A percentile compares a stretch with the other conserved stretches of the same genome.
These are phyloP conservation scores for Platorchestia sp. DNA, from an alignment of 1,140 invertebrate genomes.

Conservation along the genomic window DNA sequence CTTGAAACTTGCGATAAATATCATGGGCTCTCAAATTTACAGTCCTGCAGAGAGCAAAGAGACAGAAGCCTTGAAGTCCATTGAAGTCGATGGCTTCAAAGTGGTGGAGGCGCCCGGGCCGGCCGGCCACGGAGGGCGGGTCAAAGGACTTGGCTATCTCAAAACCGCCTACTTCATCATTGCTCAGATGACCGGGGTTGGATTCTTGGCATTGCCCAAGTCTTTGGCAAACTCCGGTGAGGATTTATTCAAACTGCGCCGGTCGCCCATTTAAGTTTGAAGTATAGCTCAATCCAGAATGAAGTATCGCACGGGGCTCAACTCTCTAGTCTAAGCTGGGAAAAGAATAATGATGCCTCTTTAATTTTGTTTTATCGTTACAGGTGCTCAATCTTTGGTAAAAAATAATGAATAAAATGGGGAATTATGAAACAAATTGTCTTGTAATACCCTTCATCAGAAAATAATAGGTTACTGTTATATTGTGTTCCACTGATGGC, in stretches of 20 bases:
- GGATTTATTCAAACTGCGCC: not conserved
- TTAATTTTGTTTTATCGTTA: not conserved
- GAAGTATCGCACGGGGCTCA: not conserved
- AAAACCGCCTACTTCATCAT: constrained; percentile 57
- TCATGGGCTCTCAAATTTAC: constrained; percentile 27
- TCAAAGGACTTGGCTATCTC: constrained; percentile 40
- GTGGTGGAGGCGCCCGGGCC: not conserved
- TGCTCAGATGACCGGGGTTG: constrained; percentile 60
- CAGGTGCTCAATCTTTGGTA: not conserved
- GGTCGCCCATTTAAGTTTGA: not conserved
- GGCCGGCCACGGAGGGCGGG: not conserved
- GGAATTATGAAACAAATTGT: not conserved
- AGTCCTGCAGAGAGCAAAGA: not conserved
- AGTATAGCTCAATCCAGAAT: not conserved
- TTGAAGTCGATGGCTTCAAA: not conserved
- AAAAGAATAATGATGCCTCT: not conserved
- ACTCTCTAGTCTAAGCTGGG: not conserved
- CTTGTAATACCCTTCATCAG: too few species aligned
- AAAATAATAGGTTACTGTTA: not conserved
- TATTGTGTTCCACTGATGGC: not conserved
- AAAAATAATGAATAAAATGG: not conserved
- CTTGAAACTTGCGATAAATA: not conserved
- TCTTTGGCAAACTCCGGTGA: constrained; percentile 52
- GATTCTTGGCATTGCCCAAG: constrained; percentile 58
- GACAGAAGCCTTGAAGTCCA: not conserved